Conservation (phyloP, 2,888 invertebrate species). For the Acanthopleura granulata region DNA sequence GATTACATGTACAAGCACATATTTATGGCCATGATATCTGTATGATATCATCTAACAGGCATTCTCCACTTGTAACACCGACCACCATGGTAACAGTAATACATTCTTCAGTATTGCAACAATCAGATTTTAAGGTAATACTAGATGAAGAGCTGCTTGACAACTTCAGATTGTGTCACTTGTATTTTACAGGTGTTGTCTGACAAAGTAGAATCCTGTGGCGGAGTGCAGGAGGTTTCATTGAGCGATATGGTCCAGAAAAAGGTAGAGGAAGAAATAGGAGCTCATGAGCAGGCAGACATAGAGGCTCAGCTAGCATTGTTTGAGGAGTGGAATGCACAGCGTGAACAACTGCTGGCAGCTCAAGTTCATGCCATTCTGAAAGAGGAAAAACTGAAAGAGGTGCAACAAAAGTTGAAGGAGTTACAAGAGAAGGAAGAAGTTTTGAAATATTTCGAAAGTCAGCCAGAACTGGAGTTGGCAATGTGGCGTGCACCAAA, state of each 20-base stretch:
- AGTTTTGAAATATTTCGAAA: conserved; percentile 54
- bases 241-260: background rate
- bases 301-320: conserved; percentile 4
- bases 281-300: background rate
- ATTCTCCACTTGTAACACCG: too few species aligned
- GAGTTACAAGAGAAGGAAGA: conserved; percentile 59
- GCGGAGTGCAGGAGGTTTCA: background rate
- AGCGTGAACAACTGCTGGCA: conserved; percentile 34
- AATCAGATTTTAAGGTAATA: background rate
- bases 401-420: conserved; percentile 45
- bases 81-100: background rate
- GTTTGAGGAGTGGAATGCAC: conserved; percentile 34
- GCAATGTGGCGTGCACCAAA: conserved; percentile 20
- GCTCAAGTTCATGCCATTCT: conserved; percentile 37
- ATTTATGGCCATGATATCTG: too few species aligned
- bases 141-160: background rate
- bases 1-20: background rate
- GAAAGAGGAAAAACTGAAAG: conserved; percentile 35
- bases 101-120: background rate
- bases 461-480: conserved; percentile 45
- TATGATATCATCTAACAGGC: too few species aligned
- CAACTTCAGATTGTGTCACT: background rate
- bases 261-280: background rate
- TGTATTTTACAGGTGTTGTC: conserved; percentile 10
- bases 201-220: background rate